Percentiles rank a stretch among this genome's conserved stretches.
Evolutionary conservation across 2,888 invertebrate species (phyloP).

Genomic region (Drosophila algonquin): DNA sequence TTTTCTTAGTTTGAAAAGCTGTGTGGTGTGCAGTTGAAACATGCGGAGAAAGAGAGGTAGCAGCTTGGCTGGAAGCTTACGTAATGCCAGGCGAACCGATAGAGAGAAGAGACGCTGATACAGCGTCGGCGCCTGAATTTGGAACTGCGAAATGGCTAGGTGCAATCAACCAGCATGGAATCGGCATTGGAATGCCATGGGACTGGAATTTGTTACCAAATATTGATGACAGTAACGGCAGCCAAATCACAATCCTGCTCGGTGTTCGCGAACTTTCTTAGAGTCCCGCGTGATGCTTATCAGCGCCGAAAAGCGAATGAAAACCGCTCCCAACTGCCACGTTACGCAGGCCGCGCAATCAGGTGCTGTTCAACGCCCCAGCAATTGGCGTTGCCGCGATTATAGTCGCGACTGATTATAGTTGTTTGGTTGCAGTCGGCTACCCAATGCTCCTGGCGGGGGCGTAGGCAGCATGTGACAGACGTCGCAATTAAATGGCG

Average conservation of each 20-base stretch:
- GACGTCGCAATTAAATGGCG: slow-evolving; percentile 61
- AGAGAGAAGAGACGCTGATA: slow-evolving; percentile 47
- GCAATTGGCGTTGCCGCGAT: slow-evolving; percentile 19
- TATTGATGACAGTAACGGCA: slow-evolving; percentile 64
- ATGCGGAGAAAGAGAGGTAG: slow-evolving; percentile 47
- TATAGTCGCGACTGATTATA: slow-evolving; percentile 53
- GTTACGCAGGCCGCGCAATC: slow-evolving; percentile 53
- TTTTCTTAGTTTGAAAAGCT: slow-evolving; percentile 48
- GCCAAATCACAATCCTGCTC: slow-evolving; percentile 8
- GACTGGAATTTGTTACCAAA: slow-evolving; percentile 69
- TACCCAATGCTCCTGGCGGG: slow-evolving; percentile 27
- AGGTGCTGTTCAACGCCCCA: slow-evolving; percentile 33
- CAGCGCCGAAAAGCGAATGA: slow-evolving; percentile 18
- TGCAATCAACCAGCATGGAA: slow-evolving; percentile 50
- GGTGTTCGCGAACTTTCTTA: slow-evolving; percentile 12
- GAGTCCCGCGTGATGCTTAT: not conserved
- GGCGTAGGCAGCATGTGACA: slow-evolving; percentile 53
- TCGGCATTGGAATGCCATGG: slow-evolving; percentile 54
- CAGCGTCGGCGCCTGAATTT: slow-evolving; percentile 24
- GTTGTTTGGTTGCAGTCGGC: slow-evolving; percentile 29
- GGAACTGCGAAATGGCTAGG: slow-evolving; percentile 25
- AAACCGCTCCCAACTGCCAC: slow-evolving; percentile 56
- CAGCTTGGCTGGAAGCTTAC: slow-evolving; percentile 57
- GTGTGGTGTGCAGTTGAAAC: slow-evolving; percentile 55
- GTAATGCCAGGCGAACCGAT: slow-evolving; percentile 54